A percentile compares a stretch with the other conserved stretches of the same genome.
These are phyloP conservation scores for Empidonax traillii DNA, from an alignment of 2,113 vertebrate species.

Conservation along the genomic window DNA sequence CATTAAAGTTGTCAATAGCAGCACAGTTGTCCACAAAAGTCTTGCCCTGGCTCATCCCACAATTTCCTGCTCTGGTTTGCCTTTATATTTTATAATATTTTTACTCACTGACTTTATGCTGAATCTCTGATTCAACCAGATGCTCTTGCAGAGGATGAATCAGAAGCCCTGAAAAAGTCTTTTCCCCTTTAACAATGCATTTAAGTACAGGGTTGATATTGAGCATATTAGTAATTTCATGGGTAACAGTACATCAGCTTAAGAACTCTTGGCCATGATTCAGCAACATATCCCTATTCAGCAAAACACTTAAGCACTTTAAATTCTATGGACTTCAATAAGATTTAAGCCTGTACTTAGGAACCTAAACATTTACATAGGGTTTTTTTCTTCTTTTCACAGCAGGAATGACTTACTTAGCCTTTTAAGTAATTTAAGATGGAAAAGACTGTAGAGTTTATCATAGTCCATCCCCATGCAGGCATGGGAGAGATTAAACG, in stretches of 20 bases:
- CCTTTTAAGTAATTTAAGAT: neutral
- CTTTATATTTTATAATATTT: neutral
- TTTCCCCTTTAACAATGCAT: neutral
- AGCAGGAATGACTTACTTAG: neutral
- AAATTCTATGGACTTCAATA: neutral
- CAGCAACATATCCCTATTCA: neutral
- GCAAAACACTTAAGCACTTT: slow-evolving; percentile 7
- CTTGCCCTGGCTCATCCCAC: neutral
- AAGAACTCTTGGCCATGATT: neutral
- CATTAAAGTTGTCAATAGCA: neutral
- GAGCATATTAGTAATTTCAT: neutral
- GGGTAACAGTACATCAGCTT: neutral
- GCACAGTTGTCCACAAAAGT: neutral
- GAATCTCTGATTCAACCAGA: neutral
- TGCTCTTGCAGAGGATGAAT: neutral
- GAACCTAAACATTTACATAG: neutral
- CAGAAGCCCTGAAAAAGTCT: neutral
- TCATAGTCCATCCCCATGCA: neutral
- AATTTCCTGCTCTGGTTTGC: neutral
- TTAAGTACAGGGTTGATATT: neutral
- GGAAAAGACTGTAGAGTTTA: neutral
- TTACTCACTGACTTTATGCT: neutral
- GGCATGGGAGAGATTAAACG: neutral
- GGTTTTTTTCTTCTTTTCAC: neutral
- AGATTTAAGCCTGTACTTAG: neutral